These are phyloP conservation scores for Pelodiscus sinensis DNA, from an alignment of 2,113 vertebrate species.

Conservation along the genomic window DNA sequence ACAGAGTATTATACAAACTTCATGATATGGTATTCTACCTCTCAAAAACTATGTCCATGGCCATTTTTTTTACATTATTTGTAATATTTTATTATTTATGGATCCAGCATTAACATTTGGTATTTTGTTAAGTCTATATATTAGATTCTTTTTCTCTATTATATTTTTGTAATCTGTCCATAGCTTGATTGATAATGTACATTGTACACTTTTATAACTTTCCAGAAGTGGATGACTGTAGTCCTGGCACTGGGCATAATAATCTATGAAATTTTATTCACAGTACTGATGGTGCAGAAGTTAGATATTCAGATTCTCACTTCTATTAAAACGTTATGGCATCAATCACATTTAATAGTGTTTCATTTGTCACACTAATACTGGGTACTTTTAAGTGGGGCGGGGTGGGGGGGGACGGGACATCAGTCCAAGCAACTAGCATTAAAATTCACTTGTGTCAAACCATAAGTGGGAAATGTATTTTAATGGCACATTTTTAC, in stretches of 20 bases:
- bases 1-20: neutral
- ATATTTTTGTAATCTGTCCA: neutral
- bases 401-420: too few relatives aligned
- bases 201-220: neutral
- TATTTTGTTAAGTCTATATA: neutral
- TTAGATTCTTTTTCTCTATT: neutral
- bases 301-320: conserved; percentile 35
- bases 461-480: neutral
- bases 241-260: conserved; percentile 1
- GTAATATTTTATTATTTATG: neutral
- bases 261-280: conserved; percentile 16
- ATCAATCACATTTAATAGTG: conserved; percentile 32
- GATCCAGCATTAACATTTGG: neutral
- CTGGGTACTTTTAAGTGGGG: neutral
- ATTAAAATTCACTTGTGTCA: neutral
- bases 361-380: conserved; percentile 37
- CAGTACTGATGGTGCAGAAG: neutral
- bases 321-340: conserved; percentile 24
- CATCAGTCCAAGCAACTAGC: neutral
- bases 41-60: neutral
- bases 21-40: neutral
- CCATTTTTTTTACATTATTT: neutral
- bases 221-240: neutral
- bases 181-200: neutral
- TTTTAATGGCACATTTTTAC: neutral